Evolutionary conservation across 2,113 vertebrate genomes (phyloP).

Genomic region (Gnathonemus echidnorhynchus): DNA sequence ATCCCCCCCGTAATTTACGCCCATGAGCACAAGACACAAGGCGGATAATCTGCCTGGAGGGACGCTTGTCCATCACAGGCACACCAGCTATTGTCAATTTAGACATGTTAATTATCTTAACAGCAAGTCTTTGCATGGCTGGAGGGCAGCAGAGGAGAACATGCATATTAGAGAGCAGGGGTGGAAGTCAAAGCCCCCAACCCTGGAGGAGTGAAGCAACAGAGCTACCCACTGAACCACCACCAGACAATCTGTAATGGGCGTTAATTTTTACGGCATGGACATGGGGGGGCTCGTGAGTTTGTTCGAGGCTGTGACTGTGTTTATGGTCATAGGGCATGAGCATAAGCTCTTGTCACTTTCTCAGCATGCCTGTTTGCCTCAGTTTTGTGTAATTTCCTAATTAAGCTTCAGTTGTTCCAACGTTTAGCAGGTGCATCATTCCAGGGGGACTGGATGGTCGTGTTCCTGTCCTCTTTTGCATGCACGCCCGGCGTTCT

Average conservation of each 20-base stretch:
- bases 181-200: neutral
- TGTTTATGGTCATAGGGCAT: neutral
- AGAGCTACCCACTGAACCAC: neutral
- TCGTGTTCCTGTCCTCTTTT: neutral
- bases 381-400: neutral
- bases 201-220: neutral
- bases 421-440: neutral
- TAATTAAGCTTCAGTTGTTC: neutral
- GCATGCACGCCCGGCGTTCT: neutral
- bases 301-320: neutral
- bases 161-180: neutral
- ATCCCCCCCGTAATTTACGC: too few species aligned
- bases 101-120: neutral
- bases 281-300: slow-evolving; percentile 32
- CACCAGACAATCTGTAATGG: neutral
- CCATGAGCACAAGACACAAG: neutral
- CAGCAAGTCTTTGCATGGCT: neutral
- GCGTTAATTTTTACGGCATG: slow-evolving; percentile 33
- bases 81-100: neutral
- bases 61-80: neutral
- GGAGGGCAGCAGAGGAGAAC: neutral
- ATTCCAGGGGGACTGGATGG: neutral
- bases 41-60: neutral
- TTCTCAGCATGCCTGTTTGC: neutral
- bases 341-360: neutral